These are phyloP conservation scores for Tillus elongatus DNA, from an alignment of 2,888 invertebrate genomes.

Conservation along the genomic window DNA sequence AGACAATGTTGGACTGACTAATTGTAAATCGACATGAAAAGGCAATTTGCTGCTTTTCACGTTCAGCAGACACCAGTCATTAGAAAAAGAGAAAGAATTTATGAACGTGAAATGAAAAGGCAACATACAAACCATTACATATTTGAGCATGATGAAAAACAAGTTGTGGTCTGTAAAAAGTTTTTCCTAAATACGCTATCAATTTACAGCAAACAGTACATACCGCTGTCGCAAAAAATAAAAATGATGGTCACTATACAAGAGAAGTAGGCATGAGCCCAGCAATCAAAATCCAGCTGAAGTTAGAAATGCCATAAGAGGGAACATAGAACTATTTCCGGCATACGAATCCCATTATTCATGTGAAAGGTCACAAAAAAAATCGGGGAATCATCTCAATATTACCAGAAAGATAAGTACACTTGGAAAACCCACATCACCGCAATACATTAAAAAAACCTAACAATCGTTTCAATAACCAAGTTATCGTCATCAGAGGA, in stretches of 20 bases:
- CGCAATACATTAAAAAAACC: too few species aligned
- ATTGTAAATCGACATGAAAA: background rate
- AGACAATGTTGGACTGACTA: constrained; percentile 1
- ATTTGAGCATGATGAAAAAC: constrained; percentile 1
- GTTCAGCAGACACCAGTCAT: background rate
- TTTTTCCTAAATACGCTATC: background rate
- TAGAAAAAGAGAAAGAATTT: background rate
- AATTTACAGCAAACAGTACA: background rate
- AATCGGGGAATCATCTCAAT: constrained; percentile 2
- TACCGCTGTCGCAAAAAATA: background rate
- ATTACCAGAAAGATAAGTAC: too few species aligned
- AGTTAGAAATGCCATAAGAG: background rate
- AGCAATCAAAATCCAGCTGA: background rate
- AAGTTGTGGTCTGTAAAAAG: constrained; percentile 1
- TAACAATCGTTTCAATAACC: too few species aligned
- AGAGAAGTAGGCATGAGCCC: constrained; percentile 4
- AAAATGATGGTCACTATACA: constrained; percentile 1
- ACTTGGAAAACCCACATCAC: too few species aligned
- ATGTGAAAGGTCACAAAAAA: constrained; percentile 1
- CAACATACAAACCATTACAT: background rate
- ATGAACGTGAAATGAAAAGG: constrained; percentile 1
- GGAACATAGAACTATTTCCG: background rate
- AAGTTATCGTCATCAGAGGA: too few species aligned
- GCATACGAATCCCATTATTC: background rate
- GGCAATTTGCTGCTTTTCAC: constrained; percentile 1